Percentiles rank a stretch among this genome's conserved stretches.
These are phyloP conservation scores for Eupsilia transversa DNA, from an alignment of 2,888 invertebrate genomes.

Conservation along the genomic window DNA sequence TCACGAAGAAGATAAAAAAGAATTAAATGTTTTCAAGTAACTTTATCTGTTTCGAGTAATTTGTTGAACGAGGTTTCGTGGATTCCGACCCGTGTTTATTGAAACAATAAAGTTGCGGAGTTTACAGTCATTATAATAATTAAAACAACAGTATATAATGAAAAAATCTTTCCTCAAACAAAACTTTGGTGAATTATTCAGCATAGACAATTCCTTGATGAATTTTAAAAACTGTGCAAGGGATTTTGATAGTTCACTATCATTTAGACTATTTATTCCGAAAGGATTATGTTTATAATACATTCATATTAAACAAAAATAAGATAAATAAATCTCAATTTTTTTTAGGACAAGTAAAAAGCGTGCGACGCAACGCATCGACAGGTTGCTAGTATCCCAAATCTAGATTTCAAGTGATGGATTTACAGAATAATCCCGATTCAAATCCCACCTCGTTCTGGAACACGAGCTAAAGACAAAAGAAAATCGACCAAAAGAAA, in stretches of 20 bases:
- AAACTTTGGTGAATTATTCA: constrained; percentile 31
- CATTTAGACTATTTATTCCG: too few relatives aligned
- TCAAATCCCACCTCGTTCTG: constrained; percentile 6
- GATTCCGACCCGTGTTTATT: constrained; percentile 62
- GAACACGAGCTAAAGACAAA: constrained; percentile 13
- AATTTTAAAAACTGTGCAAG: neutral
- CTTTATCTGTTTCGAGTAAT: constrained; percentile 63
- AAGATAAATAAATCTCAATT: too few relatives aligned
- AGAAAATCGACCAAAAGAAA: constrained; percentile 21
- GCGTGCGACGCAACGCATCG: too few relatives aligned
- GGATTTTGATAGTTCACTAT: too few relatives aligned
- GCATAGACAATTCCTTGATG: neutral
- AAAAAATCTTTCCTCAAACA: constrained; percentile 42
- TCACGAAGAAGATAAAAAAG: constrained; percentile 28
- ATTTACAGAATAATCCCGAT: neutral
- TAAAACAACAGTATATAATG: constrained; percentile 47
- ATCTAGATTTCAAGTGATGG: neutral
- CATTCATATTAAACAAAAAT: too few relatives aligned
- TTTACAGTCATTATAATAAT: constrained; percentile 61
- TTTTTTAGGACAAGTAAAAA: too few relatives aligned
- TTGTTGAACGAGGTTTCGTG: constrained; percentile 59
- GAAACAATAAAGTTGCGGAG: constrained; percentile 60
- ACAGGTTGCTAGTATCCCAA: too few relatives aligned
- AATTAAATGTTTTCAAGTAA: constrained; percentile 49
- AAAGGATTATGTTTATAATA: too few relatives aligned